A percentile compares a stretch with the other conserved stretches of the same genome.
Conservation (phyloP, 2,888 invertebrate species). For the Ophioninae sp. region DNA sequence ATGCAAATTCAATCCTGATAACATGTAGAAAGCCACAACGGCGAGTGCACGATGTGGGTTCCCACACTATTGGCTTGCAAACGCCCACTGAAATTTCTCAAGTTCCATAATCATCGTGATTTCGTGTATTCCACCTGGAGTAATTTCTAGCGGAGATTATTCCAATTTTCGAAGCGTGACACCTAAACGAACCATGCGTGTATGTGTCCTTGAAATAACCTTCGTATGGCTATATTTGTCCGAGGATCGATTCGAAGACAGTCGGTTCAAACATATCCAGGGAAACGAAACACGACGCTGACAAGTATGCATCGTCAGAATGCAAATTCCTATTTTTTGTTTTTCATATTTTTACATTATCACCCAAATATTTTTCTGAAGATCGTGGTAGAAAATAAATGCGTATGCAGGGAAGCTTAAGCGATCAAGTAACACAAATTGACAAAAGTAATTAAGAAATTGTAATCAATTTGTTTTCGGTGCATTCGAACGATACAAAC, state of each 20-base stretch:
- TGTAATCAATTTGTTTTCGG: too few relatives aligned
- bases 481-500: too few relatives aligned
- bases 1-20: conserved; percentile 9
- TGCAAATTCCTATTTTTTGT: too few relatives aligned
- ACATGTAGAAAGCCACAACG: conserved; percentile 7
- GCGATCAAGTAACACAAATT: too few relatives aligned
- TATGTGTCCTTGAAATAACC: neutral
- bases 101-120: conserved; percentile 77
- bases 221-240: neutral
- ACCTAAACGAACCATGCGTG: conserved; percentile 19
- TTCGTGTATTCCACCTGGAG: conserved; percentile 73
- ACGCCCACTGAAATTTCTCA: conserved; percentile 70
- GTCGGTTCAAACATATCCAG: neutral
- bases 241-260: neutral
- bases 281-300: too few relatives aligned
- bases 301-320: too few relatives aligned
- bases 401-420: too few relatives aligned
- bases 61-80: conserved; percentile 45
- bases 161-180: conserved; percentile 69
- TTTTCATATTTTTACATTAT: too few relatives aligned
- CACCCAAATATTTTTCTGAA: too few relatives aligned
- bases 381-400: too few relatives aligned
- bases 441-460: too few relatives aligned
- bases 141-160: conserved; percentile 76
- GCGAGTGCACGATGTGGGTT: conserved; percentile 13